Percentiles rank a stretch among this genome's conserved stretches.
Evolutionary conservation across 2,888 invertebrate genomes (phyloP).

Genomic region (Antheraea yamamai): DNA sequence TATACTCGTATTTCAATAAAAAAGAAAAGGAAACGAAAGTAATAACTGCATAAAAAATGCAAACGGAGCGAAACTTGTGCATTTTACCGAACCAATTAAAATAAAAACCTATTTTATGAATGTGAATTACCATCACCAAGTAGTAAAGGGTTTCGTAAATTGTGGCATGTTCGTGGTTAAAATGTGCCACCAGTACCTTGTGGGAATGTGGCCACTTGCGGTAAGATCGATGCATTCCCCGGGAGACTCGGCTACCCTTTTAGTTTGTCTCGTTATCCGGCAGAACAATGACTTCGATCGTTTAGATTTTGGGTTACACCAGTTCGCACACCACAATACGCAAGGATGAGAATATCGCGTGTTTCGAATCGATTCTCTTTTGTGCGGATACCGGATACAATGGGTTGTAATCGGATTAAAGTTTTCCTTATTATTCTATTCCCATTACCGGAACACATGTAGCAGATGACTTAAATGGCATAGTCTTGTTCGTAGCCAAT

Average conservation of each 20-base stretch:
- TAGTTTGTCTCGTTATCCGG: slow-evolving; percentile 29
- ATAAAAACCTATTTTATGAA: no score
- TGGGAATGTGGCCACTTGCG: slow-evolving; percentile 50
- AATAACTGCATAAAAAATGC: no score
- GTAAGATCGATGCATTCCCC: slow-evolving; percentile 31
- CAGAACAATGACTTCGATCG: slow-evolving; percentile 38
- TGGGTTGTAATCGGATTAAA: slow-evolving; percentile 25
- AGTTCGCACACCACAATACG: slow-evolving; percentile 30
- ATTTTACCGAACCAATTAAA: no score
- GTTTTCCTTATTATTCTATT: slow-evolving; percentile 20
- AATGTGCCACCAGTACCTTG: slow-evolving; percentile 34
- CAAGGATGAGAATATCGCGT: slow-evolving; percentile 34
- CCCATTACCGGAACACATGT: background rate
- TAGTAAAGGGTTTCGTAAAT: background rate
- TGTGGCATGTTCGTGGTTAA: slow-evolving; percentile 31
- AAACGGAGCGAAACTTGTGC: no score
- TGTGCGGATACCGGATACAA: slow-evolving; percentile 30
- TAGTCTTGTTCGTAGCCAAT: background rate
- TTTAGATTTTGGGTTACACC: slow-evolving; percentile 39
- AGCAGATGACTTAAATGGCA: background rate
- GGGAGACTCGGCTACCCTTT: slow-evolving; percentile 29
- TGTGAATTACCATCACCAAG: slow-evolving; percentile 20
- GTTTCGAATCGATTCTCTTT: slow-evolving; percentile 38
- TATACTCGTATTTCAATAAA: no score
- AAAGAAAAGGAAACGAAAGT: no score